Percentiles rank a stretch among this genome's conserved stretches.
phyloP scores from a whole-genome alignment of 2,113 vertebrate genomes.

The Lamprotornis superbus region DNA sequence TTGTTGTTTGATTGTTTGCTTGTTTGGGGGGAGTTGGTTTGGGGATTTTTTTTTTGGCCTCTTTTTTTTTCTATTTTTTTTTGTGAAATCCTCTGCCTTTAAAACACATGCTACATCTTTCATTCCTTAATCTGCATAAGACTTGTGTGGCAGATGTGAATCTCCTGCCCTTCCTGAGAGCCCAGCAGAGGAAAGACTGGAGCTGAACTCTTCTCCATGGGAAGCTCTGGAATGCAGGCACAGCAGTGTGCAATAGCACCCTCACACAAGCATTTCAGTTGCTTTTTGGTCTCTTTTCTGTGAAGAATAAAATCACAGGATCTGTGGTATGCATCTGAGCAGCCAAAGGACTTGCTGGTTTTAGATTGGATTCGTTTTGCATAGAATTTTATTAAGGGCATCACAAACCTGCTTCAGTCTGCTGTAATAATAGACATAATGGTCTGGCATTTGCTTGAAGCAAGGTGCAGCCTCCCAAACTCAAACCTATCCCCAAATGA shows the following conservation, averaged over 20 bases:
- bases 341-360: background rate
- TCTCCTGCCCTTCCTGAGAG: background rate
- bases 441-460: background rate
- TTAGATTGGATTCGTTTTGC: background rate
- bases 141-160: background rate
- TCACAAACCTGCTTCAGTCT: background rate
- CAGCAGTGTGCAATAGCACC: fast-evolving
- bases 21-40: background rate
- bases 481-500: background rate
- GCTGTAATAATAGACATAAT: fast-evolving
- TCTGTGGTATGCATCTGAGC: background rate
- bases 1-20: background rate
- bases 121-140: background rate
- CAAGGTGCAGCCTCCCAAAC: background rate
- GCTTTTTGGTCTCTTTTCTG: background rate
- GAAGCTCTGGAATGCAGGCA: background rate
- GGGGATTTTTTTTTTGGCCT: background rate
- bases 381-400: background rate
- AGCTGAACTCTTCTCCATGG: background rate
- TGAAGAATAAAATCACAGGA: background rate
- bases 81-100: background rate
- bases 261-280: background rate
- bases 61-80: background rate
- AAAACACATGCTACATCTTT: background rate
- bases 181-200: background rate